Evolutionary conservation across 1,140 invertebrate species (phyloP).

Genomic region (Probaryconus sp.): DNA sequence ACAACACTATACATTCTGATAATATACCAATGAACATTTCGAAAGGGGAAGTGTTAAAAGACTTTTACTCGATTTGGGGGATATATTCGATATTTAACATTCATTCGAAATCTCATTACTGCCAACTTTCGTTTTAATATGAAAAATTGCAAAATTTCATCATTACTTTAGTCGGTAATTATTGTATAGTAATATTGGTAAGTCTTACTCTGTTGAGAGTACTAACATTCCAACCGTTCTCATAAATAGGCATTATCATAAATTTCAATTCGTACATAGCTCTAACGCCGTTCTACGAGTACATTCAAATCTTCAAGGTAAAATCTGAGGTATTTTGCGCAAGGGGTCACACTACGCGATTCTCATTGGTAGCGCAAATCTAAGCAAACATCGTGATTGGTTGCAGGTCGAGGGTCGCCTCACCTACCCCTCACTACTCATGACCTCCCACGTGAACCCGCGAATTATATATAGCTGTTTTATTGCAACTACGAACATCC

Average conservation of each 20-base stretch:
- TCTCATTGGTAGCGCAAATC: conserved; percentile 70
- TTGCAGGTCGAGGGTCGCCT: conserved; percentile 73
- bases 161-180: too few species aligned
- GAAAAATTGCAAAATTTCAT: too few species aligned
- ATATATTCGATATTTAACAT: too few species aligned
- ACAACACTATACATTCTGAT: conserved; percentile 11
- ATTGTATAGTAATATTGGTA: too few species aligned
- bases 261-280: too few species aligned
- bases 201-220: too few species aligned
- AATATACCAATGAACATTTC: conserved; percentile 9
- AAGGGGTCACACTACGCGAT: conserved; percentile 63
- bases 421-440: conserved; percentile 72
- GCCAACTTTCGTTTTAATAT: too few species aligned
- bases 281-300: too few species aligned
- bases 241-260: too few species aligned
- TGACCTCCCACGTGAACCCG: conserved; percentile 74
- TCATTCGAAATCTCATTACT: too few species aligned
- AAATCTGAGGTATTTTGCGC: conserved; percentile 70
- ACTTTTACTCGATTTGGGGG: too few species aligned
- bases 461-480: conserved; percentile 62
- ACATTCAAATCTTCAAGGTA: conserved; percentile 45
- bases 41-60: background rate
- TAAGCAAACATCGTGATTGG: conserved; percentile 70
- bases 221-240: too few species aligned
- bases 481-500: conserved; percentile 37